Evolutionary conservation across 2,888 invertebrate species (phyloP).

Genomic region (Gryllus longicercus): DNA sequence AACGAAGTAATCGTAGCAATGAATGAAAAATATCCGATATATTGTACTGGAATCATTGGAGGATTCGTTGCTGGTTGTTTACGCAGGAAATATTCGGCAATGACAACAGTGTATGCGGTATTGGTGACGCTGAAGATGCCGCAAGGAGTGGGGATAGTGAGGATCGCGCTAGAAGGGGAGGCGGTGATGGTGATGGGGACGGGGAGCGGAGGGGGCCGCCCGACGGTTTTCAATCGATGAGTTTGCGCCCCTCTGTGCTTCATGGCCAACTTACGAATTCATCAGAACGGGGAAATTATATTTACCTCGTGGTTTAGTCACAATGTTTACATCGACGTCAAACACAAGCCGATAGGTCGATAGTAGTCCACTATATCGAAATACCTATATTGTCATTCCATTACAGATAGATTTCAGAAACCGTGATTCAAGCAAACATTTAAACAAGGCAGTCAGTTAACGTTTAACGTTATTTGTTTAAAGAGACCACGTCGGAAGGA

Average conservation of each 20-base stretch:
- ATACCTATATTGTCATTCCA: slow-evolving; percentile 17
- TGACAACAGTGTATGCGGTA: too few species aligned
- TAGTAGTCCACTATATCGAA: neutral
- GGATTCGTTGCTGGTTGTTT: too few species aligned
- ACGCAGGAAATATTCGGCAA: too few species aligned
- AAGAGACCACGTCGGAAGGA: neutral
- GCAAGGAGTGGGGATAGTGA: neutral
- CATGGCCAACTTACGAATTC: neutral
- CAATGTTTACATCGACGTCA: neutral
- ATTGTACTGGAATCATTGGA: too few species aligned
- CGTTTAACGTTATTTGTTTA: slow-evolving; percentile 6
- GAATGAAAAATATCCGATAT: too few species aligned
- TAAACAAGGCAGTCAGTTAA: neutral
- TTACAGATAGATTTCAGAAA: slow-evolving; percentile 17
- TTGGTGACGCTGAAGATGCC: too few species aligned
- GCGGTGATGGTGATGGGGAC: neutral
- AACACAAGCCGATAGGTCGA: neutral
- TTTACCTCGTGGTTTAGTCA: slow-evolving; percentile 10
- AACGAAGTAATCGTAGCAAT: too few species aligned
- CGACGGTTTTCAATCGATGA: neutral
- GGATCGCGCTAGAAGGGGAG: neutral
- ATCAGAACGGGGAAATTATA: slow-evolving; percentile 17
- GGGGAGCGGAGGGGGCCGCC: neutral
- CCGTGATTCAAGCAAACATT: slow-evolving; percentile 3
- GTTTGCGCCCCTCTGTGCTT: neutral